These are phyloP conservation scores for Siphamia tubifer DNA, from an alignment of 2,113 vertebrate genomes.

Conservation along the genomic window DNA sequence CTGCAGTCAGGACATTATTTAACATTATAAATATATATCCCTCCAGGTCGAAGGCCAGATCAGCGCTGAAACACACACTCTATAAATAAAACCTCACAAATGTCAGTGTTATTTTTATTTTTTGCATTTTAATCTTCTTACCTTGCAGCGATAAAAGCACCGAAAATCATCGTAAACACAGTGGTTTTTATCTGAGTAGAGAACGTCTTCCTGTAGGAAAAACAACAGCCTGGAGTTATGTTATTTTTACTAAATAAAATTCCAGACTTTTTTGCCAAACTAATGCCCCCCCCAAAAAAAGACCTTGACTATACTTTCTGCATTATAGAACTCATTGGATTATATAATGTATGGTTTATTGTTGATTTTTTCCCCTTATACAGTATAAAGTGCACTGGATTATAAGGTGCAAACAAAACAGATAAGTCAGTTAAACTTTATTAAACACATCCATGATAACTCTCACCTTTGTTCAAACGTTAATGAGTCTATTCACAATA, in stretches of 20 bases:
- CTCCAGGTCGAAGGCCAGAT: slow-evolving; percentile 92
- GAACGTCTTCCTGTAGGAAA: slow-evolving; percentile 86
- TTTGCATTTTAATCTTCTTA: slow-evolving; percentile 58
- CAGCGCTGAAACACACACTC: slow-evolving; percentile 75
- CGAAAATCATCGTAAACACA: slow-evolving; percentile 94
- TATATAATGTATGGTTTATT: too few species aligned
- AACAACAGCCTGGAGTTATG: neutral
- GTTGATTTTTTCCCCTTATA: too few species aligned
- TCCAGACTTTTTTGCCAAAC: too few species aligned
- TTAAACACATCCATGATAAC: too few species aligned
- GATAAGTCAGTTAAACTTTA: neutral
- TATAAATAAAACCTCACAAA: neutral
- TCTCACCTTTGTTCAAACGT: too few species aligned
- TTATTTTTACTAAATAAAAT: too few species aligned
- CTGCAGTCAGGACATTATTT: slow-evolving; percentile 93
- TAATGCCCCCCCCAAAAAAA: too few species aligned
- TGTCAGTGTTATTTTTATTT: neutral
- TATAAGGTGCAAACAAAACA: neutral
- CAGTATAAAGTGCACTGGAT: too few species aligned
- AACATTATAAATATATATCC: slow-evolving; percentile 92
- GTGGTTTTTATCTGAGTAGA: slow-evolving; percentile 87
- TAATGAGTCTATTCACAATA: too few species aligned
- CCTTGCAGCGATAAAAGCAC: slow-evolving; percentile 95
- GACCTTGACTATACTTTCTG: too few species aligned
- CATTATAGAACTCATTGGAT: too few species aligned